Evolutionary conservation across 92 coral and sea anemone genomes (phyloP).

Genomic region (Zoanthus sociatus): DNA sequence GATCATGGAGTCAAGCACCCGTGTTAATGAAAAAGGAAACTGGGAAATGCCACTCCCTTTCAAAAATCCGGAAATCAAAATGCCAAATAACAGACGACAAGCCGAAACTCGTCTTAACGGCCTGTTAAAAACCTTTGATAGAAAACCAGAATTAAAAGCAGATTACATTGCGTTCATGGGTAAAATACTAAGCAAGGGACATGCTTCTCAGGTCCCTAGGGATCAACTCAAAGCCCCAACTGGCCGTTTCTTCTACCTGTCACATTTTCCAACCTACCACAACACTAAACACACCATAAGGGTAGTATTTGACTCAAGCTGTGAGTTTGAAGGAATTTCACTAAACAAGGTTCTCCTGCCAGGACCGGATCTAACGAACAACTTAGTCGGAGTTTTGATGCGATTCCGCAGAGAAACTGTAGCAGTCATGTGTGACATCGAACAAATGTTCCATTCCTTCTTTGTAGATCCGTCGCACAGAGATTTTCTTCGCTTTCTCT

Average conservation of each 20-base stretch:
- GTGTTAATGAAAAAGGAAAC: constrained; percentile 43
- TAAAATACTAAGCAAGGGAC: constrained; percentile 35
- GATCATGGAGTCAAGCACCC: constrained; percentile 35
- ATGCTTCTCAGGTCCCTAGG: constrained; percentile 24
- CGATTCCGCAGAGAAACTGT: constrained; percentile 53
- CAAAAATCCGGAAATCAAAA: not conserved
- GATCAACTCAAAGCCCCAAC: not conserved
- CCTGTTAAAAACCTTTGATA: not conserved
- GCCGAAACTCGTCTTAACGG: constrained; percentile 4
- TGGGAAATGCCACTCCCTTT: constrained; percentile 56
- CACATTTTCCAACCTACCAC: constrained; percentile 68
- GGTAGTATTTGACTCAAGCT: constrained; percentile 65
- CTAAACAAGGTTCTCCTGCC: constrained; percentile 62
- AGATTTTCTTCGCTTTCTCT: constrained; percentile 68
- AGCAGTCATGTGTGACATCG: constrained; percentile 67
- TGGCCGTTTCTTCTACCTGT: constrained; percentile 58
- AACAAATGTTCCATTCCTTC: constrained; percentile 73
- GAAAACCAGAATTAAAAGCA: constrained; percentile 14
- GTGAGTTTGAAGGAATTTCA: constrained; percentile 59
- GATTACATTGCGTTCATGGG: constrained; percentile 53
- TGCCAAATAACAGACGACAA: constrained; percentile 36
- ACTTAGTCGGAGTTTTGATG: constrained; percentile 46
- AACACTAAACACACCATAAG: constrained; percentile 56
- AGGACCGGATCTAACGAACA: constrained; percentile 72
- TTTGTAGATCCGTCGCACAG: constrained; percentile 71